Evolutionary conservation across 2,113 vertebrate genomes (phyloP).

Genomic region (Tretioscincus oriximinensis): DNA sequence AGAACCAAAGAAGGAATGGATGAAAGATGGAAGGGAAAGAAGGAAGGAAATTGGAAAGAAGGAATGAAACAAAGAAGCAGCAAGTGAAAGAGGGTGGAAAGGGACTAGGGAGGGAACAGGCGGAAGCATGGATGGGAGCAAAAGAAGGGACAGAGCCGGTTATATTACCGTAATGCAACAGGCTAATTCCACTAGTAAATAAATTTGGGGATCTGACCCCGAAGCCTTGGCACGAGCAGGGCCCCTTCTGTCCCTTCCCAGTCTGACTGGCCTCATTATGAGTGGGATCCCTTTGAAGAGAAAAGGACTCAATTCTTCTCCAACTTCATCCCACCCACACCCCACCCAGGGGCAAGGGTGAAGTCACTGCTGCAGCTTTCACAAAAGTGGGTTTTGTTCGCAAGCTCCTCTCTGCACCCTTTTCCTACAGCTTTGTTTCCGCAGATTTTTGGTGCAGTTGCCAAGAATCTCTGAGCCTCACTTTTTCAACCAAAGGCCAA

Average conservation of each 20-base stretch:
- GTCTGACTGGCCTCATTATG: slow-evolving; percentile 6
- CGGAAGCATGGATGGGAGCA: no score
- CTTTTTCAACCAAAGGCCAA: no score
- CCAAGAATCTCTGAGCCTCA: background rate
- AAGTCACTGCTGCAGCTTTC: background rate
- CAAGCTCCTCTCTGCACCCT: no score
- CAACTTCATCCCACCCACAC: background rate
- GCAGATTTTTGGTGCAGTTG: background rate
- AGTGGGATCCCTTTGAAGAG: background rate
- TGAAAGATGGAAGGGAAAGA: no score
- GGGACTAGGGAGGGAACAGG: no score
- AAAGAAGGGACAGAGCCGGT: no score
- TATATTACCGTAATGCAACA: no score
- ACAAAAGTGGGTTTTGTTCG: slow-evolving; percentile 18
- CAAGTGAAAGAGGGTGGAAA: no score
- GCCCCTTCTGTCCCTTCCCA: background rate
- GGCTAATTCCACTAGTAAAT: no score
- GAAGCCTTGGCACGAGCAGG: background rate
- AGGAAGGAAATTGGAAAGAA: no score
- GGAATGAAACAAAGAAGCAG: no score
- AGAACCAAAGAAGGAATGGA: no score
- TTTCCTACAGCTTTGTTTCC: background rate
- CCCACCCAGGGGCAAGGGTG: background rate
- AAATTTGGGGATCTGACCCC: background rate
- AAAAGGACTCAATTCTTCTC: background rate